Evolutionary conservation across 2,888 invertebrate genomes (phyloP).

Genomic region (Dasysyrphus tricinctus): DNA sequence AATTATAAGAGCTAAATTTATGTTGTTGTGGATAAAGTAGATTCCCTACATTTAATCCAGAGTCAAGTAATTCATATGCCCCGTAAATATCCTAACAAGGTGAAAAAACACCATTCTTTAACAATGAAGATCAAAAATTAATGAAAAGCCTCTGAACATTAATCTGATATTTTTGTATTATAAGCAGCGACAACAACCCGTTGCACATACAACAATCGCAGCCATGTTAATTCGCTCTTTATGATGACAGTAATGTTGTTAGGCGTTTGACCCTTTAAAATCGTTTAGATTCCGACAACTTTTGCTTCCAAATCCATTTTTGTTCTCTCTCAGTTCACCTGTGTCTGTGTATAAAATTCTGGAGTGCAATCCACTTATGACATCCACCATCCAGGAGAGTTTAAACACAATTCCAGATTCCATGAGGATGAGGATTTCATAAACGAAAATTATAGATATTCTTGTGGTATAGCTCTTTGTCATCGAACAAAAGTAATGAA

Average conservation of each 20-base stretch:
- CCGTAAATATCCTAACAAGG: constrained; percentile 52
- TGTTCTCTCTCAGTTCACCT: constrained; percentile 11
- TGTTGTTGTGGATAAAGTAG: not conserved
- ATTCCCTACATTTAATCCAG: not conserved
- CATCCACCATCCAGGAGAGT: constrained; percentile 20
- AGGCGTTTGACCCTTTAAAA: constrained; percentile 17
- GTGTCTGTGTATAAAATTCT: not conserved
- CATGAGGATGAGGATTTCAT: not conserved
- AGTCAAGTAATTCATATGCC: not conserved
- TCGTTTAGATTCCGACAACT: constrained; percentile 43
- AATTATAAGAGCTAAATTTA: constrained; percentile 5
- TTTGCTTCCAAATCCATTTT: constrained; percentile 40
- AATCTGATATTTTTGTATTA: constrained; percentile 37
- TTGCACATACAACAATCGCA: not conserved
- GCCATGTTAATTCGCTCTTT: constrained; percentile 50
- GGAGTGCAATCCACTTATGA: constrained; percentile 45
- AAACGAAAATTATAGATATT: not conserved
- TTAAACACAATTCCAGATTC: constrained; percentile 64
- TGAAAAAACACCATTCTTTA: constrained; percentile 34
- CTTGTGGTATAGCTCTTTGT: constrained; percentile 25
- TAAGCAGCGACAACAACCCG: constrained; percentile 14
- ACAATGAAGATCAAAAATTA: constrained; percentile 25
- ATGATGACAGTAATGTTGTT: constrained; percentile 54
- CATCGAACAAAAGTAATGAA: constrained; percentile 67
- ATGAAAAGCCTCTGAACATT: constrained; percentile 20